Percentiles rank a stretch among this genome's conserved stretches.
These are phyloP conservation scores for Pantherophis alleghaniensis DNA, from an alignment of 2,797 vertebrate genomes.

Conservation along the genomic window DNA sequence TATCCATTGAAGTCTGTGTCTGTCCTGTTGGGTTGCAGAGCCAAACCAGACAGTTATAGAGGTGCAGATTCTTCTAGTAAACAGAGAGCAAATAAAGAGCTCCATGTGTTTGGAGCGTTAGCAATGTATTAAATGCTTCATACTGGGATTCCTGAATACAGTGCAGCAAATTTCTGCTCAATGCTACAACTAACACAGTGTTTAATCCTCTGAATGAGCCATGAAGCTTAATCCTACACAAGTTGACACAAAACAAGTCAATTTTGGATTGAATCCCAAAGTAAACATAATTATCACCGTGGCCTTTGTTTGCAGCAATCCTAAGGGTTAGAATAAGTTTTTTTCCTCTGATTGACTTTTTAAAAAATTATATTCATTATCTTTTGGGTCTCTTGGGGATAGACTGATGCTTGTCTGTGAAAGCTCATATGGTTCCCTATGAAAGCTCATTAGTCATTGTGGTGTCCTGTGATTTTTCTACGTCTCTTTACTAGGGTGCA, in stretches of 20 bases:
- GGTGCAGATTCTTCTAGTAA: constrained; percentile 37
- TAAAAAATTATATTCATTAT: not conserved
- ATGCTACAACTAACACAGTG: not conserved
- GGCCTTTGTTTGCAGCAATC: not conserved
- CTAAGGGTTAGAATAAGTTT: not conserved
- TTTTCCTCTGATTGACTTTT: not conserved
- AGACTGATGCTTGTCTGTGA: not conserved
- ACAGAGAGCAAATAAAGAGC: constrained; percentile 7
- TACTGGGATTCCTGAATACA: not conserved
- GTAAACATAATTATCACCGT: not conserved
- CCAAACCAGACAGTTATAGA: too few relatives aligned
- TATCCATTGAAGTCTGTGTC: too few relatives aligned
- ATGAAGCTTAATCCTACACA: not conserved
- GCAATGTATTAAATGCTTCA: not conserved
- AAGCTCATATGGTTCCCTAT: not conserved
- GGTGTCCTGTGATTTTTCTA: not conserved
- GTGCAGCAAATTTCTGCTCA: not conserved
- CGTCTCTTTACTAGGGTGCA: not conserved
- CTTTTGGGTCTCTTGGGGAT: not conserved
- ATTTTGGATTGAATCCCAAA: not conserved
- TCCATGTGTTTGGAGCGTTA: not conserved
- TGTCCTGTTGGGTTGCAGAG: too few relatives aligned
- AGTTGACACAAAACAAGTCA: not conserved
- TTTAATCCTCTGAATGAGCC: not conserved
- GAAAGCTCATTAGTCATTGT: not conserved